Evolutionary conservation across 2,888 invertebrate species (phyloP).

Genomic region (Coremacera marginata): DNA sequence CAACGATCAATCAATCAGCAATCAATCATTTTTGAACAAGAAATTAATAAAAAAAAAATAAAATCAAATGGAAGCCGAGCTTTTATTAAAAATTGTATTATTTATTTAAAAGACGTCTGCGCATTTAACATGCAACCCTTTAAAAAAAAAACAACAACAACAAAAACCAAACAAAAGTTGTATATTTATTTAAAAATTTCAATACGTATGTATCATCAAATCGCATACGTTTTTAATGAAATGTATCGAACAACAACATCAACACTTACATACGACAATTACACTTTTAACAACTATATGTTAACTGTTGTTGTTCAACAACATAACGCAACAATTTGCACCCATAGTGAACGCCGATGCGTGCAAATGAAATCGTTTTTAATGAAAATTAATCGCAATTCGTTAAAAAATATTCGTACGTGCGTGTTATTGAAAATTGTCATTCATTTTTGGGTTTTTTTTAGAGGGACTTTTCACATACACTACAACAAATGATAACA

Average conservation of each 20-base stretch:
- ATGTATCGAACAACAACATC: conserved; percentile 11
- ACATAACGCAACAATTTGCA: conserved; percentile 8
- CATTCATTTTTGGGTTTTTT: background rate
- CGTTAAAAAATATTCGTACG: conserved; percentile 11
- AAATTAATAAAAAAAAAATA: background rate
- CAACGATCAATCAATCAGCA: background rate
- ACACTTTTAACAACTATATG: background rate
- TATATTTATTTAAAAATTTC: background rate
- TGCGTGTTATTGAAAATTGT: conserved; percentile 25
- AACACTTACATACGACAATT: background rate
- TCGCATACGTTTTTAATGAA: background rate
- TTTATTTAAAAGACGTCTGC: no score
- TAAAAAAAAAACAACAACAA: conserved; percentile 4
- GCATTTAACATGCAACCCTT: no score
- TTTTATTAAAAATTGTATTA: no score
- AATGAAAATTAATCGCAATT: background rate
- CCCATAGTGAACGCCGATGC: background rate
- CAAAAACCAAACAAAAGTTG: conserved; percentile 2
- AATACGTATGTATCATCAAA: conserved; percentile 6
- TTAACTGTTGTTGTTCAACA: background rate
- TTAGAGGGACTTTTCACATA: background rate
- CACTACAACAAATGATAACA: background rate
- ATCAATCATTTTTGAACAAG: background rate
- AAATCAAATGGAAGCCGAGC: background rate
- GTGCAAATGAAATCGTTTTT: background rate